phyloP scores from a whole-genome alignment of 2,888 invertebrate species.

The Ectemnius lituratus region DNA sequence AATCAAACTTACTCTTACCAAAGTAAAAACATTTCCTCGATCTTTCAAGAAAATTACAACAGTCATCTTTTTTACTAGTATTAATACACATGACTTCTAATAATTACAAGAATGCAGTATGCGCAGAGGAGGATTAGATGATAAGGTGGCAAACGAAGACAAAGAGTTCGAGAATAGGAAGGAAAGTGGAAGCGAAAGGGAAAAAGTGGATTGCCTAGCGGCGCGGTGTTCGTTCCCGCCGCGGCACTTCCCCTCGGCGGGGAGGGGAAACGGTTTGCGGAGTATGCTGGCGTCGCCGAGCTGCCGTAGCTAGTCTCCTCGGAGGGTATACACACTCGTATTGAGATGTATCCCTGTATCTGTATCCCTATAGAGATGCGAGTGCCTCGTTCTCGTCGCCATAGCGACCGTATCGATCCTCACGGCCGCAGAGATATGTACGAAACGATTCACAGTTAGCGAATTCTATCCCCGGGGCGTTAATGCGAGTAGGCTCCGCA shows the following conservation, averaged over 20 bases:
- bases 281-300: slow-evolving; percentile 9
- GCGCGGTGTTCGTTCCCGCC: too few relatives aligned
- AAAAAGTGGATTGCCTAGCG: background rate
- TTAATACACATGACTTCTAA: background rate
- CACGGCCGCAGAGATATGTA: slow-evolving; percentile 67
- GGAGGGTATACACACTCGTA: slow-evolving; percentile 40
- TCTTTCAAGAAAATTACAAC: background rate
- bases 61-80: background rate
- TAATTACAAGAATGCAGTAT: background rate
- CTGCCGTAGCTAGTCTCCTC: slow-evolving; percentile 23
- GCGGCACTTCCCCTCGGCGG: background rate
- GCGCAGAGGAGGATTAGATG: background rate
- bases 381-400: slow-evolving; percentile 62
- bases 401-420: slow-evolving; percentile 76
- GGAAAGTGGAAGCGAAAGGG: slow-evolving; percentile 11
- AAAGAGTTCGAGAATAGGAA: slow-evolving; percentile 34
- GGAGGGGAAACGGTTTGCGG: background rate
- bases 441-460: slow-evolving; percentile 71
- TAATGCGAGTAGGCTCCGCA: slow-evolving; percentile 59
- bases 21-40: background rate
- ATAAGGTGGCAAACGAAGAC: slow-evolving; percentile 24
- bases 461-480: slow-evolving; percentile 67
- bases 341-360: slow-evolving; percentile 63
- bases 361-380: slow-evolving; percentile 60
- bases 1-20: background rate